phyloP scores from a whole-genome alignment of 2,888 invertebrate genomes.

The Sinotaia quadrata region DNA sequence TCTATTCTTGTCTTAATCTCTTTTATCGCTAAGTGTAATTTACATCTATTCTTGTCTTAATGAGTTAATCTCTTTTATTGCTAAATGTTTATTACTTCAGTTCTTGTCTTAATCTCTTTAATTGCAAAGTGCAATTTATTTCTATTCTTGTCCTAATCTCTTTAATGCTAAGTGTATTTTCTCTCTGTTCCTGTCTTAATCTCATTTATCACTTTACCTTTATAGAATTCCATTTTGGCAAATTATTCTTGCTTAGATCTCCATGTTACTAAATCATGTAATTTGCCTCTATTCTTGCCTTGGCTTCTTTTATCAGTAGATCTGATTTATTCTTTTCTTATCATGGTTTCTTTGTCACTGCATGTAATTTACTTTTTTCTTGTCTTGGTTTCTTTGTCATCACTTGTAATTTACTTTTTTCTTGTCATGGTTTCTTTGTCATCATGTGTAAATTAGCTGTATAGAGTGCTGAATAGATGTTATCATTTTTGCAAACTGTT shows the following conservation, averaged over 20 bases:
- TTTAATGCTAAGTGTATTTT: conserved; percentile 38
- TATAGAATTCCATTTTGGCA: no score
- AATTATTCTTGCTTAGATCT: no score
- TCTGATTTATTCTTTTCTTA: no score
- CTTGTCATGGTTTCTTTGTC: no score
- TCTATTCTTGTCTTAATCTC: not conserved
- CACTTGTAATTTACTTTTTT: no score
- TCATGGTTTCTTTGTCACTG: no score
- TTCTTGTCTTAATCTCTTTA: not conserved
- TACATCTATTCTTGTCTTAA: not conserved
- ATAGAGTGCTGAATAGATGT: no score
- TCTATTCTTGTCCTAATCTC: not conserved
- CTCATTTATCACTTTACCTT: not conserved
- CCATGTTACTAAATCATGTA: no score
- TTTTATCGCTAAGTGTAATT: conserved; percentile 37
- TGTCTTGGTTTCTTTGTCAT: no score
- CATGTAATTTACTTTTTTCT: no score
- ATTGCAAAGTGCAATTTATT: conserved; percentile 39
- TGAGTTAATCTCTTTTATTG: not conserved
- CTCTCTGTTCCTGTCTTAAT: not conserved
- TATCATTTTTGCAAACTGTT: no score
- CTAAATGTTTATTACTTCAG: conserved; percentile 39
- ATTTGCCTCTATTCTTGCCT: not conserved
- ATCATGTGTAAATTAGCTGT: no score
- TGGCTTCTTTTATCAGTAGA: not conserved